phyloP scores from a whole-genome alignment of 2,797 vertebrate genomes.

The Danio tinwini region DNA sequence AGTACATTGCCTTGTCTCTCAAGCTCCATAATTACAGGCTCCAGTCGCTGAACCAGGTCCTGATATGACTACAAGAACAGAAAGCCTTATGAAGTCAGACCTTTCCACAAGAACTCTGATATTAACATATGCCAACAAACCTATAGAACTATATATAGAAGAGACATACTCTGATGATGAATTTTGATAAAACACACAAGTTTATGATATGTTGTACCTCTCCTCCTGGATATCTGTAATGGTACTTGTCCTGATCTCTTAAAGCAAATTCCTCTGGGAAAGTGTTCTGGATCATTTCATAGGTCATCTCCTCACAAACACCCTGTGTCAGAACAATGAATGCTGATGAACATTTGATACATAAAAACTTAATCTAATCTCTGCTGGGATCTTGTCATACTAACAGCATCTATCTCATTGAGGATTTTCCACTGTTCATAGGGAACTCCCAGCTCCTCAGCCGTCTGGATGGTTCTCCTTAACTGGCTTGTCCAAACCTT shows the following conservation, averaged over 20 bases:
- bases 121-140: neutral
- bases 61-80: conserved; percentile 88
- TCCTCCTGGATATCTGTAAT: conserved; percentile 97
- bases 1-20: conserved; percentile 93
- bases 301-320: conserved; percentile 97
- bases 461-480: conserved; percentile 95
- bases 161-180: neutral
- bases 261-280: conserved; percentile 95
- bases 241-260: conserved; percentile 96
- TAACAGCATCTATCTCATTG: conserved; percentile 96
- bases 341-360: neutral
- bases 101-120: neutral
- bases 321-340: conserved; percentile 76
- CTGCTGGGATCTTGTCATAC: conserved; percentile 62
- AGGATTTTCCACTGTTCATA: conserved; percentile 99
- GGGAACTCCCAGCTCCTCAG: conserved; percentile 88
- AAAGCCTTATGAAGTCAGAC: conserved; percentile 8
- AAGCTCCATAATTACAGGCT: conserved; percentile 97
- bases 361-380: neutral
- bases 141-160: neutral
- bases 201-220: conserved; percentile 79
- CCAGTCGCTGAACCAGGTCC: conserved; percentile 94
- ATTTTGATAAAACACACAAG: neutral
- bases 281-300: conserved; percentile 88
- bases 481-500: conserved; percentile 99